Base-by-base conservation (phyloP, 1,140 invertebrate species). In the Ceratoteleas bidentatus region DNA sequence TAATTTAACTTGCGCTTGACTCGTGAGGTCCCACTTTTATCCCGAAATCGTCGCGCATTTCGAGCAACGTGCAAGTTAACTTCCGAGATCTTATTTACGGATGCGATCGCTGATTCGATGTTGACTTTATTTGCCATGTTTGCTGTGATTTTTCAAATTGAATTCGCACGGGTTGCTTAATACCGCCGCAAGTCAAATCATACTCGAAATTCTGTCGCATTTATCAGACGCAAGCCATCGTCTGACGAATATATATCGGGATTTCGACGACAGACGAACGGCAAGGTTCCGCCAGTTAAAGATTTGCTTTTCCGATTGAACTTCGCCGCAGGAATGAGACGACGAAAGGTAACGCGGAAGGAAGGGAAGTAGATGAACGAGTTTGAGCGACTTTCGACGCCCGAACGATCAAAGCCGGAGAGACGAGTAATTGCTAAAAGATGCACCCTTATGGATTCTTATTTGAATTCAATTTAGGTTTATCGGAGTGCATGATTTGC, bases 231-330 rank as follows among this genome's bases (percentile, higher is more conserved):
- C 58, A 68, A 64, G 45, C 53, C 58, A 65, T 58, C 66, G 38
- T 62, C 40, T 75, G 45, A 78, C 83, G 73, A 89, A 88, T 88
- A 24, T 24, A 88, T 89, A 88, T 89, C 85, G 86, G 72, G 81
- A 84, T 79, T 72, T 73, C 40, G 65, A 24, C 24, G 24, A 65
- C 60, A 74, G 68, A 70, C 62, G 58, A 57, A 52, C 13, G 57
- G 33, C 40, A 53, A 72, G 54, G 33, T 54, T 79, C 54, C 62
- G 40, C 8, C 69, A 62, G 78, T 66, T 85, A 84, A 89, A 91
- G 89, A 90, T 91, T 90, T 91, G 88, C 89, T 90, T 90, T 90
- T 88, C 86, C 87, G 89, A 91, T 91, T 90, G 88, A 90, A 86
- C 86, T 85, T 79, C 53, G 64, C 84, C 84, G 74, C 85, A 76